phyloP scores from a whole-genome alignment of 2,113 vertebrate species.

The Campylorhamphus procurvoides region DNA sequence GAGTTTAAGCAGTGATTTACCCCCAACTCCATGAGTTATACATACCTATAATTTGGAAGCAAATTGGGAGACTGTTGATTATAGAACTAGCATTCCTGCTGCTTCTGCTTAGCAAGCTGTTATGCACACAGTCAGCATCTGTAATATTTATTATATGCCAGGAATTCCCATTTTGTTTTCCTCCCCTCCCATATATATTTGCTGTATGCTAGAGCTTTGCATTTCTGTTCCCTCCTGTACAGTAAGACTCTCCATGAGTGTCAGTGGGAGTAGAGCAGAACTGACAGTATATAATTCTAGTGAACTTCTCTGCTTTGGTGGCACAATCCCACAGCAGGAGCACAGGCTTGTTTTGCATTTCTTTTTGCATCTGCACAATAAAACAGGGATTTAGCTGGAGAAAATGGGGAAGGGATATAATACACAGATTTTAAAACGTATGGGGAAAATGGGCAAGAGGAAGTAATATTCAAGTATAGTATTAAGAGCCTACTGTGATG shows the following conservation, averaged over 20 bases:
- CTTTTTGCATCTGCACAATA: neutral
- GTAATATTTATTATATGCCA: neutral
- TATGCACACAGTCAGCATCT: neutral
- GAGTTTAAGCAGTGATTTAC: constrained; percentile 21
- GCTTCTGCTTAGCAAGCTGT: constrained; percentile 14
- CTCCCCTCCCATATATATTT: neutral
- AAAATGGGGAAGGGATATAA: neutral
- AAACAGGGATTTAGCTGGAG: neutral
- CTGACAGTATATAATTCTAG: neutral
- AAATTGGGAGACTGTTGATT: neutral
- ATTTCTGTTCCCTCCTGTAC: neutral
- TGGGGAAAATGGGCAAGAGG: neutral
- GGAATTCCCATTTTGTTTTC: neutral
- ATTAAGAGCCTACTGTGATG: neutral
- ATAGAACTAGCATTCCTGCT: neutral
- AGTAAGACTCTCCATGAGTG: neutral
- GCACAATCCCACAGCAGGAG: neutral
- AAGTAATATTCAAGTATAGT: neutral
- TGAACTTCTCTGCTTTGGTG: neutral
- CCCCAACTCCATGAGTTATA: neutral
- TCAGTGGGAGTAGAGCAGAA: neutral
- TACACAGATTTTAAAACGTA: neutral
- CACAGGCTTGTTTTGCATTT: neutral
- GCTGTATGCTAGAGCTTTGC: neutral
- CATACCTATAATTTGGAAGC: neutral